Percentiles rank a stretch among this genome's conserved stretches.
These are phyloP conservation scores for Ennomos quercinarius DNA, from an alignment of 2,888 invertebrate genomes.

Conservation along the genomic window DNA sequence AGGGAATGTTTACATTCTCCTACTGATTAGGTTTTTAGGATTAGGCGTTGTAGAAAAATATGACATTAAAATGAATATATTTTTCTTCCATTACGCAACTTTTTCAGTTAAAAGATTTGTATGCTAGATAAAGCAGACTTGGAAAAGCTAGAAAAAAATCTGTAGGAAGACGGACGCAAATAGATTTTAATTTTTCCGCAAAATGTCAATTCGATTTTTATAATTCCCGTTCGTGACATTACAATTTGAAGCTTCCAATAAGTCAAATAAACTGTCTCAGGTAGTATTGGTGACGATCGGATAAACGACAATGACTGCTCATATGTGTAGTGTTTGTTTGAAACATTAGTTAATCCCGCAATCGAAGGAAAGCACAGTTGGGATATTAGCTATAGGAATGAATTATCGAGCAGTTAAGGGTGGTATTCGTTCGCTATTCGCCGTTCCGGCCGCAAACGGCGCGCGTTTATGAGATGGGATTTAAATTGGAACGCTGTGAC, in stretches of 20 bases:
- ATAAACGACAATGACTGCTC: slow-evolving; percentile 28
- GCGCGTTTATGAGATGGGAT: slow-evolving; percentile 56
- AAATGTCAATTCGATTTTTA: slow-evolving; percentile 15
- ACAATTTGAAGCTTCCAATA: slow-evolving; percentile 20
- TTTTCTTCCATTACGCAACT: slow-evolving; percentile 5
- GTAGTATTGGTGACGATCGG: slow-evolving; percentile 13
- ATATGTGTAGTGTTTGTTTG: slow-evolving; percentile 16
- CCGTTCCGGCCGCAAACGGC: slow-evolving; percentile 34
- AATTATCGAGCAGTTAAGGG: slow-evolving; percentile 38
- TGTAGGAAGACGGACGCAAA: no score
- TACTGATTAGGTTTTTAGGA: no score
- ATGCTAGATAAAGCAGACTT: slow-evolving; percentile 5
- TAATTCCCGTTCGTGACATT: slow-evolving; percentile 10
- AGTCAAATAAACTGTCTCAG: slow-evolving; percentile 21
- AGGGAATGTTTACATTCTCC: no score
- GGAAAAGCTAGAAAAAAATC: slow-evolving; percentile 3
- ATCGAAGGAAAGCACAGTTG: slow-evolving; percentile 5
- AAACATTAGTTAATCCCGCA: slow-evolving; percentile 19
- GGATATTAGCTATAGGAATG: slow-evolving; percentile 8
- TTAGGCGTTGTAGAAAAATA: no score
- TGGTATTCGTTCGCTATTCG: slow-evolving; percentile 33
- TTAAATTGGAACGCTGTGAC: slow-evolving; percentile 68
- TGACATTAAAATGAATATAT: neutral
- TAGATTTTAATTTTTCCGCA: slow-evolving; percentile 12
- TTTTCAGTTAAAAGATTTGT: neutral